These are phyloP conservation scores for Latrodectus elegans DNA, from an alignment of 2,888 invertebrate genomes.

Conservation along the genomic window DNA sequence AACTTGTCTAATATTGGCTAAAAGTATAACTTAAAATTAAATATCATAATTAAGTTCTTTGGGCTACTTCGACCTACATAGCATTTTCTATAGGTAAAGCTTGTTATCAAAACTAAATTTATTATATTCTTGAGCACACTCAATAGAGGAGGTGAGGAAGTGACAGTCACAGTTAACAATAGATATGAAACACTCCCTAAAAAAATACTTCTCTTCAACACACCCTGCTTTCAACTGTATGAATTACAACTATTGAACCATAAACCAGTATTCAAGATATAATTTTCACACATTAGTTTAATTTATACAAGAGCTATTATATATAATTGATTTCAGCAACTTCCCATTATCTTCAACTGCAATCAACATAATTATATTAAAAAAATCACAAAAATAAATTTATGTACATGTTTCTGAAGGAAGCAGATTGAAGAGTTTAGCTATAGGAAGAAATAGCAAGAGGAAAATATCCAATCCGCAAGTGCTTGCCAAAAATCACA, in stretches of 20 bases:
- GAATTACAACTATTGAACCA: not conserved
- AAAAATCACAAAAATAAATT: slow-evolving; percentile 63
- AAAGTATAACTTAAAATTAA: no score
- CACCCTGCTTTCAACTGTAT: not conserved
- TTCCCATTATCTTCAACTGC: not conserved
- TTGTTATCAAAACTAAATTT: slow-evolving; percentile 61
- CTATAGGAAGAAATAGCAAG: not conserved
- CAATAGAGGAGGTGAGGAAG: slow-evolving; percentile 31
- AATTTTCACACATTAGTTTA: no score
- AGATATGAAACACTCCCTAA: not conserved
- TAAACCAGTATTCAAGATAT: no score
- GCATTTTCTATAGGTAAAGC: not conserved
- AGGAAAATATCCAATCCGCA: not conserved
- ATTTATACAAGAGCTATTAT: no score
- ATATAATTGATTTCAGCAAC: no score
- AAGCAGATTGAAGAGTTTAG: slow-evolving; percentile 17
- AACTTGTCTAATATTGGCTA: no score
- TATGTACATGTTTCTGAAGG: slow-evolving; percentile 56
- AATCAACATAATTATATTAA: slow-evolving; percentile 34
- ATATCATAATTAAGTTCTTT: no score
- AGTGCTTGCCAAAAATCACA: not conserved
- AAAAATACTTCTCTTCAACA: not conserved
- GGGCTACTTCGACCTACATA: no score
- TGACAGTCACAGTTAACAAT: not conserved
- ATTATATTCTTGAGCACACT: slow-evolving; percentile 46